phyloP scores from a whole-genome alignment of 2,113 vertebrate species.

The Actinemys pallida region DNA sequence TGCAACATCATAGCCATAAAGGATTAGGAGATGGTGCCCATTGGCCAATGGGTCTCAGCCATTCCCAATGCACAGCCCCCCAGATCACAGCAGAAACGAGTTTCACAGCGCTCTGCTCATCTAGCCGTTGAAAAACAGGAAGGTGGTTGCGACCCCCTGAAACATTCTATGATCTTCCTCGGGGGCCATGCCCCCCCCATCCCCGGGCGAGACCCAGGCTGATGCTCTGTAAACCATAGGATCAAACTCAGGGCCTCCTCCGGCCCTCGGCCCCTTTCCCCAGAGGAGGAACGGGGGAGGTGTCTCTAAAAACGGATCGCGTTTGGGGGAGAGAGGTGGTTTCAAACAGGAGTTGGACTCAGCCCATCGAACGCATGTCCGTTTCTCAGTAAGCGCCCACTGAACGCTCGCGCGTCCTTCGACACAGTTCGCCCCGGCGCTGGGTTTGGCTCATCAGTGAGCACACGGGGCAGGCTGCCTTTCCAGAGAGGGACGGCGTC shows the following conservation, averaged over 20 bases:
- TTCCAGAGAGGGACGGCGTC: too few relatives aligned
- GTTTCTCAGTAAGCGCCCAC: too few relatives aligned
- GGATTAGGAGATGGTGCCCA: not conserved
- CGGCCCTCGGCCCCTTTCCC: not conserved
- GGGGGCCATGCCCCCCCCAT: too few relatives aligned
- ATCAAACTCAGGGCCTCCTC: not conserved
- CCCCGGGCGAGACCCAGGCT: too few relatives aligned
- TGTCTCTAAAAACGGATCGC: rapidly evolving
- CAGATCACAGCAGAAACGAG: not conserved
- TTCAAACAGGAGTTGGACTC: too few relatives aligned
- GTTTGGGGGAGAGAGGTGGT: not conserved
- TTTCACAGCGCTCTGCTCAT: not conserved
- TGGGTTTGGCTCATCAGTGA: too few relatives aligned
- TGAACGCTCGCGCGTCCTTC: too few relatives aligned
- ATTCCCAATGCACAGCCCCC: rapidly evolving
- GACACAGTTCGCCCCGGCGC: too few relatives aligned
- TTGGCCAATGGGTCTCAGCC: not conserved
- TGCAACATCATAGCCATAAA: not conserved
- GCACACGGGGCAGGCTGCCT: too few relatives aligned
- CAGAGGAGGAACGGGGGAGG: not conserved
- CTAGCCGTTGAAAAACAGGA: too few relatives aligned
- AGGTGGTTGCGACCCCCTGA: not conserved
- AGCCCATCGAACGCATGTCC: too few relatives aligned
- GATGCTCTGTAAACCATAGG: not conserved
- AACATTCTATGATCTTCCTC: not conserved